phyloP scores from a whole-genome alignment of 2,888 invertebrate genomes.

The Coelinius sp. region DNA sequence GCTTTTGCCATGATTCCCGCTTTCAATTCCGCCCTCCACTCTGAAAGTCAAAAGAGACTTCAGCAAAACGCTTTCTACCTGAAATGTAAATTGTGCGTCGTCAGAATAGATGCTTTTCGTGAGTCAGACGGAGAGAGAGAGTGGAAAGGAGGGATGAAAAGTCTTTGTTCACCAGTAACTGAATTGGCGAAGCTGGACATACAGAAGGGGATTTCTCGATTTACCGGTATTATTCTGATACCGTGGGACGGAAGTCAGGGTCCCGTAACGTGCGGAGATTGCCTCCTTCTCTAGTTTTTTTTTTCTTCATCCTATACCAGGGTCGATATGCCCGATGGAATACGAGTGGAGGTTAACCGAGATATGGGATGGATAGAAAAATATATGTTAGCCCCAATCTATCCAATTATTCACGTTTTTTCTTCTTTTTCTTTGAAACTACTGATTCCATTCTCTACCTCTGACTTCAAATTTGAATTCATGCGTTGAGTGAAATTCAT shows the following conservation, averaged over 20 bases:
- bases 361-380: conserved; percentile 59
- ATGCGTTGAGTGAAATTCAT: no score
- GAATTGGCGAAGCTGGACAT: conserved; percentile 48
- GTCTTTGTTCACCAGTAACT: conserved; percentile 49
- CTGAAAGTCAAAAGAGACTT: conserved; percentile 10
- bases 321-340: conserved; percentile 54
- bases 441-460: no score
- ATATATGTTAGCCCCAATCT: conserved; percentile 57
- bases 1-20: background rate
- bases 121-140: background rate
- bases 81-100: conserved; percentile 47
- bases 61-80: conserved; percentile 22
- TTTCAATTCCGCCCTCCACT: background rate
- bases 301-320: background rate
- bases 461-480: no score
- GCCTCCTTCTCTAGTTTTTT: conserved; percentile 40
- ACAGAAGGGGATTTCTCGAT: conserved; percentile 56
- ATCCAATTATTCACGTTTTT: conserved; percentile 46
- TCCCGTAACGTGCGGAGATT: conserved; percentile 52
- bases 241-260: conserved; percentile 38
- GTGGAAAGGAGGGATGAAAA: background rate
- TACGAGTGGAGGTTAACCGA: conserved; percentile 52
- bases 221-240: conserved; percentile 62
- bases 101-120: conserved; percentile 31
- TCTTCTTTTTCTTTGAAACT: background rate